Evolutionary conservation across 2,888 invertebrate species (phyloP), one percentile per base, ranked within the genome.

Genomic region (Gastracanthus pulcherrimus): DNA sequence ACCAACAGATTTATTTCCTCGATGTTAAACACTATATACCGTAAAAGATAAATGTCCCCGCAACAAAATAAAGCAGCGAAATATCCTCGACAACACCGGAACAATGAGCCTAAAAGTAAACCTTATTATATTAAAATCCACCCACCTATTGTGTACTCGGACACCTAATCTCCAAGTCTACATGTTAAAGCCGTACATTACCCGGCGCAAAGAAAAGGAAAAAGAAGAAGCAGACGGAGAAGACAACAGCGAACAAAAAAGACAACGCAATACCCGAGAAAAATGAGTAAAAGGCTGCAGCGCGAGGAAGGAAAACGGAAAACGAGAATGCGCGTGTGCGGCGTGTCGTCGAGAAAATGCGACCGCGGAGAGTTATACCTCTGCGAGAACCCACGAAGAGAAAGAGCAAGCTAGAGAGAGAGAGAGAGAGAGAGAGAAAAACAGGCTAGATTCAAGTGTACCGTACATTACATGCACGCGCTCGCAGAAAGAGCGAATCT

Each of bases 151-250:
- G 80, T 71, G 23, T 29, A 19, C 19, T 31, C 36, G 66, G 80
- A 80, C 64, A 80, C 64, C 70, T 70, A 80, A 80, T 76, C 80
- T 76, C 64, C 64, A 69, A 80, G 79, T 74, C 72, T 55, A 72
- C n/a, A 70, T 36, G 48, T 19, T n/a, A n/a, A 38, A 55, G 71
- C 13, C 19, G 48, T 9, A 19, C 9, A 4, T 23, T 16, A 9
- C 31, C 1, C 51, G 34, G 48, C 19, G n/a, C n/a, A 45, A 16
- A 45, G 45, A 45, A 45, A n/a, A n/a, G n/a, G n/a, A n/a, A n/a
- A n/a, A n/a, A n/a, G n/a, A n/a, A n/a, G n/a, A n/a, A n/a, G n/a
- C n/a, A n/a, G n/a, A n/a, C n/a, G n/a, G n/a, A n/a, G n/a, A n/a
- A n/a, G n/a, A n/a, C n/a, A n/a, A n/a, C n/a, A n/a, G n/a, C n/a